Base-by-base conservation (phyloP, 2,797 vertebrate species). In the Paguma larvata region DNA sequence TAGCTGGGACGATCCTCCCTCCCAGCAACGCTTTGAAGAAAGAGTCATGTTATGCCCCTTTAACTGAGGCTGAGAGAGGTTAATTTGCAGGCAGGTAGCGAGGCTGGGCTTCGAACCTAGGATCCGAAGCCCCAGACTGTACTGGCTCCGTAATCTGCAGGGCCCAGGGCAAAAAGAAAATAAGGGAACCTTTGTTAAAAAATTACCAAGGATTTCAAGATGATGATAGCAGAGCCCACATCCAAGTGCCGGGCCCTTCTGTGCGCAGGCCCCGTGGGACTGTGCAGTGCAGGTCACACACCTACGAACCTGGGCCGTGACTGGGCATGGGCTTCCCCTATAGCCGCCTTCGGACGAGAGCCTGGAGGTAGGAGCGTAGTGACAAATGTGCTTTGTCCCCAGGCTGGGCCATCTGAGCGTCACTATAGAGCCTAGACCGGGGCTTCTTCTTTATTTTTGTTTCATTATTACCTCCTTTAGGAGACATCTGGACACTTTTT, bases 281-380 rank as follows among this genome's bases (percentile, higher is more conserved):
- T 30, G 46, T 3, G 0, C 44, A 14, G 44, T 38, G 38, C 51
- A 53, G 56, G 59, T 82, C 48, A 7, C 41, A 12, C 21, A 12
- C 4, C 46, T 7, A 0, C 6, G 12, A 65, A 11, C 14, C n/a
- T 3, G 30, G 53, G 78, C 16, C 30, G 0, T 30, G 16, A 5
- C 53, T 9, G 30, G 41, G 51, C 72, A 63, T 3, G 53, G 44
- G 41, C 6, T 30, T 30, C n/a, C 34, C 2, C 3, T 9, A 41
- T 41, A 41, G 51, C n/a, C 72, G 14, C n/a, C 25, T 13, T 11
- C 0, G 65, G n/a, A 82, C 5, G 46, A 30, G 53, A 0, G 15
- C 14, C 38, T 11, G 48, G 48, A 15, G 18, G 32, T 53, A 6
- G 44, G 84, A 68, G 48, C 8, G 25, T 0, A 48, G 34, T 12